A percentile compares a stretch with the other conserved stretches of the same genome.
Conservation (phyloP, 1,140 invertebrate species). For the Pseudobourletiella spinata region DNA sequence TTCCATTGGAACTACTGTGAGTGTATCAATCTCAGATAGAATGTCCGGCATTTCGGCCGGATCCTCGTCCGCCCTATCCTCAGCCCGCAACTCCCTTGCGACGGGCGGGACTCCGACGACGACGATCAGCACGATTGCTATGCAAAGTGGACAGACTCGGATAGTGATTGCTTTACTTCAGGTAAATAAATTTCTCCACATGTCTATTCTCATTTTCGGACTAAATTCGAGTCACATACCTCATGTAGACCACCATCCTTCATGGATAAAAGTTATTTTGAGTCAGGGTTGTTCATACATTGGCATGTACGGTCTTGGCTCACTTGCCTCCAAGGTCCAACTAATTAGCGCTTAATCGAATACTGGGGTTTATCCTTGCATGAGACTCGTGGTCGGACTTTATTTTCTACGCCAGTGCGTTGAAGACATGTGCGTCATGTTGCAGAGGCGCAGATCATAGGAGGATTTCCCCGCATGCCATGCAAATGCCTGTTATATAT, state of each 20-base stretch:
- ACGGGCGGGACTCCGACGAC: constrained; percentile 10
- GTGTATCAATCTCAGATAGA: not conserved
- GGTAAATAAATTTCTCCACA: constrained; percentile 16
- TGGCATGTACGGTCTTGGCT: no score
- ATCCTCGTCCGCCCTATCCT: not conserved
- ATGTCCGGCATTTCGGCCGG: not conserved
- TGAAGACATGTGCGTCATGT: no score
- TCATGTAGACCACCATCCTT: not conserved
- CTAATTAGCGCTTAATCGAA: no score
- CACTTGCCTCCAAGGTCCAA: no score
- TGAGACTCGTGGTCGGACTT: no score
- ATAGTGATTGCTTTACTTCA: constrained; percentile 32
- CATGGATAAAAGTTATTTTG: no score
- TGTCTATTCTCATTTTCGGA: not conserved
- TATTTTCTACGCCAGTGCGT: no score
- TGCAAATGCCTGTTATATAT: no score
- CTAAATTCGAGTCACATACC: not conserved
- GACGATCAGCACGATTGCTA: constrained; percentile 28
- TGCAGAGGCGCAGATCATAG: no score
- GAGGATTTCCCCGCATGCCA: no score
- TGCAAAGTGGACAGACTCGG: constrained; percentile 15
- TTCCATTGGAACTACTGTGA: not conserved
- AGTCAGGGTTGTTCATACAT: no score
- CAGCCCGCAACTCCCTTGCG: not conserved
- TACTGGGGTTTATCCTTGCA: no score